Base-by-base conservation (phyloP, 1,140 invertebrate species). In the Dinothrombium tinctorium region DNA sequence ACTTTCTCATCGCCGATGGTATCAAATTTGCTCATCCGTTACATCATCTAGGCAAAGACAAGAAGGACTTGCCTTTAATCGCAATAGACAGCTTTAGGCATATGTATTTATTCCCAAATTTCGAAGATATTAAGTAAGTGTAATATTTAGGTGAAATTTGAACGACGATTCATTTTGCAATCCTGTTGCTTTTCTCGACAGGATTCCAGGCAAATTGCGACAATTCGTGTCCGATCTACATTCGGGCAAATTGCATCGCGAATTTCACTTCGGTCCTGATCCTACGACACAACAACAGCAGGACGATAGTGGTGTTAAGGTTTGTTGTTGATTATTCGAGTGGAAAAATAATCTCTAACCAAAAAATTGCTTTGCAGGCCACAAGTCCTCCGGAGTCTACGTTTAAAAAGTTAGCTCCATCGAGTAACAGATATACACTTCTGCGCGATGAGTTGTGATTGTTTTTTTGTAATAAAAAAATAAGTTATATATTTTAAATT, bases 1-100 rank as follows among this genome's bases (percentile, higher is more conserved):
- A 92, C 59, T 95, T 92, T 60, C 61, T 99, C 41, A 87, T 84
- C 1, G 94, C 92, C 9, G 89, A 99, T 65, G 94, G 94, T 17
- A 63, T 74, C 17, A 76, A 82, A 54, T 99, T 99, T 62, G 82
- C 89, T 33, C 94, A 99, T 68, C 94, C 94, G 0, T 63, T 99
- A 4, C 84, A 95, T 56, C 94, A 99, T 61, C 64, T 99, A 20
- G 92, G 90, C 3, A 99, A 98, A 64, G 70, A 69, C 4, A 61
- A 72, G 26, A 64, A 69, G 21, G 94, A 99, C 60, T 62, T 99
- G 35, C 94, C 94, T 1, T 58, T 99, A 1, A 81, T 99, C 48
- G 92, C 89, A 2, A 98, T 99, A 45, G 94, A 99, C 58, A 95
- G 87, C 52, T 99, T 99, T 62, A 70, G 86, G 41, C 94, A 99